These are phyloP conservation scores for Pheucticus melanocephalus DNA, from an alignment of 2,113 vertebrate genomes.

Conservation along the genomic window DNA sequence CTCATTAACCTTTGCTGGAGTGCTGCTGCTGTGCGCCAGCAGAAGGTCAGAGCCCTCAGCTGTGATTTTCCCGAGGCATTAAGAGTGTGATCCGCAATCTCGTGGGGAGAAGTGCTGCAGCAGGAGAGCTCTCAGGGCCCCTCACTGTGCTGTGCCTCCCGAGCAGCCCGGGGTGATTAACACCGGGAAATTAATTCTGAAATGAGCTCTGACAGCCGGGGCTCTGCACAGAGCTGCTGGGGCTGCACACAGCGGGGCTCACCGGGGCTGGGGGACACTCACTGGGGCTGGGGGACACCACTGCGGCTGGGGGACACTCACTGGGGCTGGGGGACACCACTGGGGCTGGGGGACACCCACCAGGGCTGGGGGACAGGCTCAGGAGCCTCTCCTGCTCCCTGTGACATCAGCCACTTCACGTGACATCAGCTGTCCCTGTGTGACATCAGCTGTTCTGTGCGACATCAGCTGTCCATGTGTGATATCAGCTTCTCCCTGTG, in stretches of 20 bases:
- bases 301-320: too few relatives aligned
- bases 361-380: not conserved
- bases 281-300: too few relatives aligned
- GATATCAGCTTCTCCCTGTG: not conserved
- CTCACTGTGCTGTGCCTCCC: not conserved
- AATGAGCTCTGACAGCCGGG: too few relatives aligned
- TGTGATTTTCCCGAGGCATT: not conserved
- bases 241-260: too few relatives aligned
- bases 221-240: too few relatives aligned
- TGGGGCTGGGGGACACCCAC: too few relatives aligned
- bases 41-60: slow-evolving; percentile 40
- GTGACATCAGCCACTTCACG: not conserved
- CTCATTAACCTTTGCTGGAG: slow-evolving; percentile 42
- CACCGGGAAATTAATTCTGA: not conserved
- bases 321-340: too few relatives aligned
- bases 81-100: not conserved
- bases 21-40: not conserved
- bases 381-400: not conserved
- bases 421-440: not conserved
- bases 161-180: not conserved
- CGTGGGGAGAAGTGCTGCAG: not conserved
- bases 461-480: not conserved
- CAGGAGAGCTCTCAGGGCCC: not conserved
- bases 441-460: not conserved
- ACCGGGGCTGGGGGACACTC: too few relatives aligned